Conservation (phyloP, 2,888 invertebrate genomes). For the Dryobotodes eremita region DNA sequence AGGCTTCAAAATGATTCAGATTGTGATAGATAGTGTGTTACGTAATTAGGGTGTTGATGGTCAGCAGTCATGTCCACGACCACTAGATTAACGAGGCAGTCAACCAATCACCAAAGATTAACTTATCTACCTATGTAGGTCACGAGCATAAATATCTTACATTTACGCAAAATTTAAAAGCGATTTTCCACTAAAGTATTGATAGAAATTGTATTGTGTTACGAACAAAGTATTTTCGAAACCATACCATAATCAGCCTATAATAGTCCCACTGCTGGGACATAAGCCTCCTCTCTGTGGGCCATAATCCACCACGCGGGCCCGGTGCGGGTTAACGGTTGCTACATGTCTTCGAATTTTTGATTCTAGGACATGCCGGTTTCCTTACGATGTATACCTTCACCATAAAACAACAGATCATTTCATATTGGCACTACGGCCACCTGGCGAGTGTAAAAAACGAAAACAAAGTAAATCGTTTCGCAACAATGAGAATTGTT, state of each 20-base stretch:
- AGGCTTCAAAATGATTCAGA: too few relatives aligned
- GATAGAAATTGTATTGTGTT: background rate
- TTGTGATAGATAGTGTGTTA: too few relatives aligned
- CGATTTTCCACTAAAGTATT: background rate
- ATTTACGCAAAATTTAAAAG: background rate
- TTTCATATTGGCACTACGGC: conserved; percentile 30
- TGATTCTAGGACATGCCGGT: too few relatives aligned
- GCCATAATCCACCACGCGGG: too few relatives aligned
- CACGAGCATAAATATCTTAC: too few relatives aligned
- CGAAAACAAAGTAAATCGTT: conserved; percentile 58
- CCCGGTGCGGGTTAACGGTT: too few relatives aligned
- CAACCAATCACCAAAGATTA: background rate
- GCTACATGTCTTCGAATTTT: too few relatives aligned
- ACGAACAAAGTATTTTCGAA: background rate
- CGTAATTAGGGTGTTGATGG: too few relatives aligned
- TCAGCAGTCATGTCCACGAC: background rate
- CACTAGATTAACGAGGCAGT: background rate
- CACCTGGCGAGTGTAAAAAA: conserved; percentile 63
- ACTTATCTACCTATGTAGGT: background rate
- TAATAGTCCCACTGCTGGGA: too few relatives aligned
- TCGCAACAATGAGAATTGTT: conserved; percentile 81
- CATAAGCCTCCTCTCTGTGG: too few relatives aligned
- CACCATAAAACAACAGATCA: conserved; percentile 1
- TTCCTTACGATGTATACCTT: too few relatives aligned
- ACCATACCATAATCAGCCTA: too few relatives aligned